Evolutionary conservation across 2,888 invertebrate genomes (phyloP).

Genomic region (Apantesis nais): DNA sequence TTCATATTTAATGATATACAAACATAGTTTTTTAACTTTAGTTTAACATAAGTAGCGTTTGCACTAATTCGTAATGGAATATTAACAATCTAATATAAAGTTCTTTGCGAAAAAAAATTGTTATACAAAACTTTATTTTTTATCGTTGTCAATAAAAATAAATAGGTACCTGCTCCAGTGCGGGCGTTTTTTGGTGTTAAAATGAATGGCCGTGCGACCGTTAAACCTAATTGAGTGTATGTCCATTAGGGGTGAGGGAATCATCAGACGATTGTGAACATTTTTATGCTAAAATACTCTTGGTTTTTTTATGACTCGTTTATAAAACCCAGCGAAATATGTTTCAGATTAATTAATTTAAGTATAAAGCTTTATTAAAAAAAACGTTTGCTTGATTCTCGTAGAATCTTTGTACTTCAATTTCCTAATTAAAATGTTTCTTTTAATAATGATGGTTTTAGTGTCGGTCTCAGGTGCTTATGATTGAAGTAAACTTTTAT

Average conservation of each 20-base stretch:
- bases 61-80: conserved; percentile 22
- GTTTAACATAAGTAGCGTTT: no score
- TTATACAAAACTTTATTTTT: conserved; percentile 42
- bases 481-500: not conserved
- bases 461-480: conserved; percentile 6
- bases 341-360: conserved; percentile 36
- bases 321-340: conserved; percentile 30
- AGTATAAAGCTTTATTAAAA: conserved; percentile 45
- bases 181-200: conserved; percentile 79
- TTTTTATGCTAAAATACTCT: conserved; percentile 39
- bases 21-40: no score
- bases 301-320: conserved; percentile 40
- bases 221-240: conserved; percentile 83
- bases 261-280: conserved; percentile 49
- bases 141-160: conserved; percentile 75
- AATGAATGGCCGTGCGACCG: conserved; percentile 77
- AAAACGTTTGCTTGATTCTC: conserved; percentile 9
- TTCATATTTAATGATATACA: no score
- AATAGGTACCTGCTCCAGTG: conserved; percentile 71
- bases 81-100: conserved; percentile 38
- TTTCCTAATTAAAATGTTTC: conserved; percentile 40
- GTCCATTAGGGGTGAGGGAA: conserved; percentile 68
- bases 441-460: conserved; percentile 8
- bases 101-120: conserved; percentile 34
- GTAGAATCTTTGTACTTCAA: not conserved